These are phyloP conservation scores for Camelus bactrianus DNA, from an alignment of 2,113 vertebrate species.

Conservation along the genomic window DNA sequence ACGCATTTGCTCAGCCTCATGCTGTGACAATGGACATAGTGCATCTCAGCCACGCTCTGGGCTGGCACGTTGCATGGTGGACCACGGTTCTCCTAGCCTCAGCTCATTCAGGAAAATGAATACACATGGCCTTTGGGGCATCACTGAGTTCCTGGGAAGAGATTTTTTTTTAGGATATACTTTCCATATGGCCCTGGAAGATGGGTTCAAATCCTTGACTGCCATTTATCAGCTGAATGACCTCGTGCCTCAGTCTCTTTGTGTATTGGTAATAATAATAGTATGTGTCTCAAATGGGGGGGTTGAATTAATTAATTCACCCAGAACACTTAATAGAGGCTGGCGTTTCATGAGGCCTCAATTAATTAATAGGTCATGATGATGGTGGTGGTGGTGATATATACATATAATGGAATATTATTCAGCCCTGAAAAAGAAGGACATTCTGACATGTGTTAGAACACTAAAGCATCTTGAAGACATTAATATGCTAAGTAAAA, in stretches of 20 bases:
- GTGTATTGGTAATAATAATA: background rate
- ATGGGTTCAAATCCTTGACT: background rate
- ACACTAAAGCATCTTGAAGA: background rate
- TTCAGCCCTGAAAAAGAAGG: background rate
- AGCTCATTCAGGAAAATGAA: background rate
- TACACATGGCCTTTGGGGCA: background rate
- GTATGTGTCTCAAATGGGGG: background rate
- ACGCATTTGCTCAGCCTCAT: accelerated
- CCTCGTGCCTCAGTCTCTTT: background rate
- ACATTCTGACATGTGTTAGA: background rate
- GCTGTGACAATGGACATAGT: background rate
- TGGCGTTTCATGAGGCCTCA: background rate
- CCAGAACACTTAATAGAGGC: background rate
- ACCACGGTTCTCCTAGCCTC: background rate
- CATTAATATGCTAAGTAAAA: background rate
- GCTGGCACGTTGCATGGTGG: background rate
- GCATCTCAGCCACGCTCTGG: background rate
- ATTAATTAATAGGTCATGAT: no score
- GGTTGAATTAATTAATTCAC: background rate
- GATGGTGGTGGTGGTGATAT: no score
- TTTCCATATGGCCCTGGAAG: background rate
- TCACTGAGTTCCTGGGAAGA: background rate
- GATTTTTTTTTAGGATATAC: background rate
- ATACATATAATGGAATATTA: background rate
- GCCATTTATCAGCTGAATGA: background rate